Evolutionary conservation across 2,113 vertebrate genomes (phyloP).

Genomic region (Neogale vison): DNA sequence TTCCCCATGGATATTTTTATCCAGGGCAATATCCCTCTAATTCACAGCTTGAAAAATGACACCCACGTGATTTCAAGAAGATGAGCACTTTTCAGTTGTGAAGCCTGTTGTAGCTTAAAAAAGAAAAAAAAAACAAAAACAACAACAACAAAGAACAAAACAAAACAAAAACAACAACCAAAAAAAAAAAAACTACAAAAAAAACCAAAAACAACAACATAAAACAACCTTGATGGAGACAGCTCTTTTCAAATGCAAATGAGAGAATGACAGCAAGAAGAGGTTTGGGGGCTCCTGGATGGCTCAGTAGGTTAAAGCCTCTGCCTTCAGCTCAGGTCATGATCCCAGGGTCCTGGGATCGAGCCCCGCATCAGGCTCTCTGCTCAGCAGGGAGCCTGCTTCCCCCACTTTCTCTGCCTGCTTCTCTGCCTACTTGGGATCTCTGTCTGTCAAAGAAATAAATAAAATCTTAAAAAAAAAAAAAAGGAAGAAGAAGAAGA

Average conservation of each 20-base stretch:
- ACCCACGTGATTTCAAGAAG: not conserved
- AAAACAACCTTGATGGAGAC: conserved; percentile 4
- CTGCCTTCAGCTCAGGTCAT: too few species aligned
- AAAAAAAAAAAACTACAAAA: not conserved
- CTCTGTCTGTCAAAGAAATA: too few species aligned
- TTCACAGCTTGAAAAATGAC: not conserved
- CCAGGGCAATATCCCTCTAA: not conserved
- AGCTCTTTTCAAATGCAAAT: conserved; percentile 27
- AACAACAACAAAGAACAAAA: not conserved
- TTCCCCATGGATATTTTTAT: not conserved
- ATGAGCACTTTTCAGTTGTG: not conserved
- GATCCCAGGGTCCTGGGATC: too few species aligned
- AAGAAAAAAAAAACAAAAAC: not conserved
- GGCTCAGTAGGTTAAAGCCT: too few species aligned
- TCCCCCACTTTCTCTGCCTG: too few species aligned
- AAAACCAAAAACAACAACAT: not conserved
- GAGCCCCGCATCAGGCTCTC: too few species aligned
- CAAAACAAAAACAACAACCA: not conserved
- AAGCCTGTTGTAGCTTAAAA: conserved; percentile 29
- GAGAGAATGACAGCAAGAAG: not conserved
- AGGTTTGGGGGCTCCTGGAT: not conserved
- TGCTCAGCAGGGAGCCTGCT: too few species aligned
- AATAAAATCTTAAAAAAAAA: too few species aligned
- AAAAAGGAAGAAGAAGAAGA: not conserved
- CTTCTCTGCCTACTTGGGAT: too few species aligned